Percentiles rank a stretch among this genome's conserved stretches.
Evolutionary conservation across 2,888 invertebrate species (phyloP).

Genomic region (Pammene fasciana): DNA sequence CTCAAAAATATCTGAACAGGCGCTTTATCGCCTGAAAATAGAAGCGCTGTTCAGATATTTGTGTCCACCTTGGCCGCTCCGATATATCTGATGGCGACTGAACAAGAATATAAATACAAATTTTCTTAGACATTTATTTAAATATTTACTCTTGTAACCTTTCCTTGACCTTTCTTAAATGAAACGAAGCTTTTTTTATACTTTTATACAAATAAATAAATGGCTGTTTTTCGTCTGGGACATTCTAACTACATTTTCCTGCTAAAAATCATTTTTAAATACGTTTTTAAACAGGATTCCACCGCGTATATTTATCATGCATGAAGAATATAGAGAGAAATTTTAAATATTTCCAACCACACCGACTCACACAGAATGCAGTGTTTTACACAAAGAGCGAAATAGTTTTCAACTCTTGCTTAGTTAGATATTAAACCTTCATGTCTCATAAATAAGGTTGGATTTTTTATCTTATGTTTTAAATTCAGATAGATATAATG

Average conservation of each 20-base stretch:
- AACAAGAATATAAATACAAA: too few relatives aligned
- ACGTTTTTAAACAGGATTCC: neutral
- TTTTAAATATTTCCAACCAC: conserved; percentile 13
- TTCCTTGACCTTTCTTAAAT: too few relatives aligned
- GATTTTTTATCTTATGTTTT: neutral
- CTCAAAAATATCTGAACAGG: too few relatives aligned
- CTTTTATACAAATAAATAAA: too few relatives aligned
- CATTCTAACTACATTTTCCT: neutral
- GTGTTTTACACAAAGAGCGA: neutral
- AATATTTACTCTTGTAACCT: too few relatives aligned
- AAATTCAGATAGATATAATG: neutral
- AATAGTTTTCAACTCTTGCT: conserved; percentile 9
- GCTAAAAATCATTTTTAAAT: neutral
- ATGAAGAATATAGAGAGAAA: conserved; percentile 1
- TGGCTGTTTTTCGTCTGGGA: too few relatives aligned
- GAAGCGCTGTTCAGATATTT: too few relatives aligned
- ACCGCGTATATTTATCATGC: neutral
- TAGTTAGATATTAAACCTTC: neutral
- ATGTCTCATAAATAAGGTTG: neutral
- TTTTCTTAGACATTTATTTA: too few relatives aligned
- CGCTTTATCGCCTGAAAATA: too few relatives aligned
- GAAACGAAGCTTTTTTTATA: too few relatives aligned
- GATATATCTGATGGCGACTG: too few relatives aligned
- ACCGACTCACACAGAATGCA: neutral
- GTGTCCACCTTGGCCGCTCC: too few relatives aligned